Conservation (phyloP, 2,888 invertebrate genomes). For the Andrena bicolor region DNA sequence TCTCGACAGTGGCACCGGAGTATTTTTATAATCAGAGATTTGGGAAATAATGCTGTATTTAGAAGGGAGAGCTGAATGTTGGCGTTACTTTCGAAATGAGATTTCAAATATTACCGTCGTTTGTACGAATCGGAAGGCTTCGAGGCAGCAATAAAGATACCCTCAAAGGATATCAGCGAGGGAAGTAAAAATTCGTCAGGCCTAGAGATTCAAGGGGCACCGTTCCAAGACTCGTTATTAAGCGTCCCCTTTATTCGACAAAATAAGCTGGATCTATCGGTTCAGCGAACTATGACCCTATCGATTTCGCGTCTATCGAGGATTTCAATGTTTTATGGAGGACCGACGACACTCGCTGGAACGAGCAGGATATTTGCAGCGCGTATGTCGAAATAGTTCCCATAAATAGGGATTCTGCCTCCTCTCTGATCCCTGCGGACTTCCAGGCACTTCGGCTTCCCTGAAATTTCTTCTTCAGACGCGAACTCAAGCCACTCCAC, state of each 20-base stretch:
- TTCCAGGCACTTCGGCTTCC: conserved; percentile 15
- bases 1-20: neutral
- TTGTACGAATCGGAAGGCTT: neutral
- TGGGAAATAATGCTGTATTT: too few species aligned
- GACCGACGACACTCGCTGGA: conserved; percentile 59
- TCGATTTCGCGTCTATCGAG: conserved; percentile 69
- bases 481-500: neutral
- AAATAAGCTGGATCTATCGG: conserved; percentile 61
- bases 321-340: conserved; percentile 71
- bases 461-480: neutral
- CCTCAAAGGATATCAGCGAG: neutral
- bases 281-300: conserved; percentile 8
- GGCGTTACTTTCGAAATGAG: neutral
- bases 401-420: conserved; percentile 75
- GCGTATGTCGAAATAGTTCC: conserved; percentile 69
- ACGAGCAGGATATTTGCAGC: conserved; percentile 61
- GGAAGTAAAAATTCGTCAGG: conserved; percentile 31
- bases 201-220: conserved; percentile 29
- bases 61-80: too few species aligned
- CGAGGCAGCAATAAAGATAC: conserved; percentile 30
- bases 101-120: neutral
- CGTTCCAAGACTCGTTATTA: conserved; percentile 61
- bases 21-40: too few species aligned
- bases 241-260: conserved; percentile 50
- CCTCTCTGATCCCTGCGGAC: conserved; percentile 50